A percentile compares a stretch with the other conserved stretches of the same genome.
These are phyloP conservation scores for Opisthocomus hoazin DNA, from an alignment of 2,113 vertebrate genomes.

Conservation along the genomic window DNA sequence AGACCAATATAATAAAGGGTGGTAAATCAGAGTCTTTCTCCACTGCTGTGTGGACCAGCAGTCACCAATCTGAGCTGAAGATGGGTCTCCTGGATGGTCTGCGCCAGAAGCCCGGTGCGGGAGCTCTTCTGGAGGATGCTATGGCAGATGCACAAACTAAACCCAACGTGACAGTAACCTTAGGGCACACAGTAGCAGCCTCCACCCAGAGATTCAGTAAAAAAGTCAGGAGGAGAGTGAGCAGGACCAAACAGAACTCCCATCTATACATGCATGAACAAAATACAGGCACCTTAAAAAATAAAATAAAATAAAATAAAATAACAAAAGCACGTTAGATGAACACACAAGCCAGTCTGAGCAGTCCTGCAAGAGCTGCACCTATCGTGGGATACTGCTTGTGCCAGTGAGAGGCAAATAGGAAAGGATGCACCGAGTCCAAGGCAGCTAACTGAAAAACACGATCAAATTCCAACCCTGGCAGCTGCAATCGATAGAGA, in stretches of 20 bases:
- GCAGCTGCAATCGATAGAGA: not conserved
- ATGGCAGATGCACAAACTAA: not conserved
- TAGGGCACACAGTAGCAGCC: accelerated
- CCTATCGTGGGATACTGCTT: not conserved
- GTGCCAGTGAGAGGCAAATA: not conserved
- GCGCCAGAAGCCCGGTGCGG: not conserved
- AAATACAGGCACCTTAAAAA: not conserved
- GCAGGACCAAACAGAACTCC: not conserved
- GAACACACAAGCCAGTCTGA: not conserved
- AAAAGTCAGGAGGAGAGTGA: not conserved
- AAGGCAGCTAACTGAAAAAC: not conserved
- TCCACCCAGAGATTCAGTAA: not conserved
- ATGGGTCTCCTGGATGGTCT: not conserved
- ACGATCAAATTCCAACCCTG: not conserved
- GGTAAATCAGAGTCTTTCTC: not conserved
- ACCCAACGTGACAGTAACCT: not conserved
- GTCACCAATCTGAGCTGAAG: not conserved
- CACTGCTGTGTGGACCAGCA: not conserved
- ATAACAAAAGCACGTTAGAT: not conserved
- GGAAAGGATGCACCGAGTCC: not conserved
- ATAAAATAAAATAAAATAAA: not conserved
- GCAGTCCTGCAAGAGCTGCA: accelerated
- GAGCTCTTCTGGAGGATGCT: not conserved
- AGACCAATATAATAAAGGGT: not conserved
- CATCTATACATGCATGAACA: not conserved